Base-by-base conservation (phyloP, 92 coral and sea anemone genomes). In the Plumapathes pennacea region DNA sequence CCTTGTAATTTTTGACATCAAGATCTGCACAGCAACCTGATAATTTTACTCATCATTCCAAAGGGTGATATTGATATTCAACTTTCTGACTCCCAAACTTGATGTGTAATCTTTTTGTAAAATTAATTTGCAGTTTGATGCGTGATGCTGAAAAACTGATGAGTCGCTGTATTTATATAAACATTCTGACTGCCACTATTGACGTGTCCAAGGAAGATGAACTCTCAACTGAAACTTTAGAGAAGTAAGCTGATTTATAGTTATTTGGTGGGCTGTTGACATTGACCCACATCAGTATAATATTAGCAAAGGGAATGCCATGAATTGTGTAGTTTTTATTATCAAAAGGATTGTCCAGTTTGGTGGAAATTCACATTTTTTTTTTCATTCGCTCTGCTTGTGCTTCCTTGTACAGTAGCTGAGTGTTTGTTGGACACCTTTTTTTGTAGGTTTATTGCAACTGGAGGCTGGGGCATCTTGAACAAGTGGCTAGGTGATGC, bases 401-500 rank as follows among this genome's bases (percentile, higher is more conserved):
- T 34, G 7, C 4, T 54, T 0, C 24, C 0, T 39, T 54, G 33
- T 25, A 17, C 36, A 41, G 3, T 11, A 14, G 44, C 14, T 5
- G 45, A 4, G 20, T 36, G 19, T 36, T 37, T 24, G 13, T n/a
- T 14, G n/a, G n/a, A n/a, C n/a, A n/a, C n/a, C n/a, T n/a, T n/a
- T n/a, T n/a, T n/a, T n/a, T n/a, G 27, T 53, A 92, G 98, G 65
- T 92, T 92, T 49, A 67, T 92, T 48, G 71, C 63, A 33, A 74
- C 68, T 57, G 98, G 98, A 32, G 98, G 98, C 8, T 92, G 98
- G 90, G 53, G 62, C 32, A 82, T 92, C 26, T 58, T 92, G 60
- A 92, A 92, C 67, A 88, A 76, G 50, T 92, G 98, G 98, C 74
- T 92, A 7, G 62, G 81, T 25, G 98, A 92, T 22, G 96, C 94